These are phyloP conservation scores for Clamator glandarius DNA, from an alignment of 2,797 vertebrate species.

Conservation along the genomic window DNA sequence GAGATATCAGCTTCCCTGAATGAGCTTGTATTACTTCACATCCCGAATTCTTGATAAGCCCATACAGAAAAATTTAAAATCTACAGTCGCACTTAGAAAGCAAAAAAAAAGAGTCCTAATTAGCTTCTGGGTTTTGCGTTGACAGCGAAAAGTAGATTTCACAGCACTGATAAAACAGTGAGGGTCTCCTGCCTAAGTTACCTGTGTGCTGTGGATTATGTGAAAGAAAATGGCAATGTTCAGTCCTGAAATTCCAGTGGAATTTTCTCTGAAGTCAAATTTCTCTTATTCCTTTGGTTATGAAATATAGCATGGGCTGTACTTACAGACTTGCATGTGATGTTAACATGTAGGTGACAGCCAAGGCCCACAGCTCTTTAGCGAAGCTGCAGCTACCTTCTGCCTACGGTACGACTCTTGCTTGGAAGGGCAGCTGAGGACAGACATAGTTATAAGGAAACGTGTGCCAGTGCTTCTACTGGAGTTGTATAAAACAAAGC, in stretches of 20 bases:
- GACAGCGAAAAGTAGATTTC: not conserved
- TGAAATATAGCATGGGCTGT: not conserved
- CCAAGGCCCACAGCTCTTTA: not conserved
- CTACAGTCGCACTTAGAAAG: not conserved
- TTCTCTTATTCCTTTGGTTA: not conserved
- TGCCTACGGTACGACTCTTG: not conserved
- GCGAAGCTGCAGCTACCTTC: not conserved
- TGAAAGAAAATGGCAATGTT: not conserved
- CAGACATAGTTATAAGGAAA: not conserved
- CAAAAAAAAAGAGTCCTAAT: not conserved
- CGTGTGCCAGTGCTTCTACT: not conserved
- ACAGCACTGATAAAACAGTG: not conserved
- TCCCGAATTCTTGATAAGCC: not conserved
- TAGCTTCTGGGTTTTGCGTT: not conserved
- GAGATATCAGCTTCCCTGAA: not conserved
- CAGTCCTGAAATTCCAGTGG: not conserved
- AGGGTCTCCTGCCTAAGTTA: not conserved
- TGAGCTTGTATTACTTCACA: not conserved
- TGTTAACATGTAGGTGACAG: not conserved
- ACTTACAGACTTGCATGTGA: not conserved
- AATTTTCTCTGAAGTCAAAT: not conserved
- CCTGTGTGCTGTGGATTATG: accelerated
- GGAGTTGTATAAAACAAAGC: not conserved
- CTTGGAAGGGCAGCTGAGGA: not conserved
- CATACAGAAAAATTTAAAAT: not conserved